Evolutionary conservation across 2,113 vertebrate genomes (phyloP).

Genomic region (Trichechus manatus): DNA sequence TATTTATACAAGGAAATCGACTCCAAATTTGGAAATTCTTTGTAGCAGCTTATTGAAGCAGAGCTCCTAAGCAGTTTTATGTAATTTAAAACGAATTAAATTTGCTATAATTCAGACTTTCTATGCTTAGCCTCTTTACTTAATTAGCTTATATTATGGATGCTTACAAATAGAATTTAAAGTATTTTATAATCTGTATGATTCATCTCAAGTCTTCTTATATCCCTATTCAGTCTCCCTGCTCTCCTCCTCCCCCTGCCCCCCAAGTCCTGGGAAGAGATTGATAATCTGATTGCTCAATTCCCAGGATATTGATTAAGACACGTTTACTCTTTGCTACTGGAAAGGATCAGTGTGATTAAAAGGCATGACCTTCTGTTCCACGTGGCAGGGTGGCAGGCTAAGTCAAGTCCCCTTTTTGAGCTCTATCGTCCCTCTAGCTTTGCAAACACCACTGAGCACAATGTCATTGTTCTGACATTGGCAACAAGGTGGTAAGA

Average conservation of each 20-base stretch:
- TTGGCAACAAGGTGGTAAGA: background rate
- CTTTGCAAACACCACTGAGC: background rate
- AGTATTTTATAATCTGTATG: background rate
- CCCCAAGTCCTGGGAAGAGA: background rate
- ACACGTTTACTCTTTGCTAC: background rate
- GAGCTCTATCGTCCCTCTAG: background rate
- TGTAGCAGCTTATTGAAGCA: background rate
- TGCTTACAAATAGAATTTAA: background rate
- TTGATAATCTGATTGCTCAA: background rate
- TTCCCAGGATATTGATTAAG: background rate
- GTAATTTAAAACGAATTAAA: background rate
- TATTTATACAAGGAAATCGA: slow-evolving; percentile 56
- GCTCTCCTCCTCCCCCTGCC: background rate
- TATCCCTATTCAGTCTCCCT: background rate
- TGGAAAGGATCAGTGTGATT: background rate
- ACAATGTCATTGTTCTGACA: background rate
- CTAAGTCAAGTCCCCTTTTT: background rate
- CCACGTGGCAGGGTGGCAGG: rapidly evolving
- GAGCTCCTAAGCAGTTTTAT: background rate
- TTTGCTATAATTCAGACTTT: slow-evolving; percentile 19
- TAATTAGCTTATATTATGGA: slow-evolving; percentile 18
- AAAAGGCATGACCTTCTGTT: background rate
- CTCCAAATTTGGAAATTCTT: slow-evolving; percentile 50
- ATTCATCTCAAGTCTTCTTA: background rate
- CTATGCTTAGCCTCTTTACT: background rate